Evolutionary conservation across 2,113 vertebrate species (phyloP).

Genomic region (Numenius arquata): DNA sequence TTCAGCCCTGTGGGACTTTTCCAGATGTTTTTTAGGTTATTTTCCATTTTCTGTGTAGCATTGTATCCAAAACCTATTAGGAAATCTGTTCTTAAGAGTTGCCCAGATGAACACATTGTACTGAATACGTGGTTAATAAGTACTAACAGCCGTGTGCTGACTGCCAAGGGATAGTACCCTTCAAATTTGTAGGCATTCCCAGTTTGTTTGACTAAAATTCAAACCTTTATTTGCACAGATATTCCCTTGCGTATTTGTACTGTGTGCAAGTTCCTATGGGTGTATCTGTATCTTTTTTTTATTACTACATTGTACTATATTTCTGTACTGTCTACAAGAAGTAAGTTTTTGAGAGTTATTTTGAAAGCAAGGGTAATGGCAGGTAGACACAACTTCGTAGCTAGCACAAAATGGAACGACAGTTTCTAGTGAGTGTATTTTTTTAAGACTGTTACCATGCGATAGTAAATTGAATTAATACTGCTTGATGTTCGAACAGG

Average conservation of each 20-base stretch:
- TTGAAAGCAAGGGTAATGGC: neutral
- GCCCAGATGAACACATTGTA: neutral
- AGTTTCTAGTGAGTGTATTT: constrained; percentile 13
- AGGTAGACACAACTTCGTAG: neutral
- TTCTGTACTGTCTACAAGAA: neutral
- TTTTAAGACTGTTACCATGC: neutral
- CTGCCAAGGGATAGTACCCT: neutral
- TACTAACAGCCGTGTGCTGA: neutral
- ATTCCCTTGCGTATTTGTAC: neutral
- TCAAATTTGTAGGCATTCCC: neutral
- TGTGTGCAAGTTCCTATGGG: neutral
- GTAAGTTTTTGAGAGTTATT: neutral
- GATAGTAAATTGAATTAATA: constrained; percentile 67
- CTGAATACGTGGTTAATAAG: neutral
- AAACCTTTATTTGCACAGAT: neutral
- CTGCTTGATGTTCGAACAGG: constrained; percentile 86
- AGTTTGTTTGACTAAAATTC: neutral
- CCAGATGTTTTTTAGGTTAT: neutral
- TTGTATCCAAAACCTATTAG: neutral
- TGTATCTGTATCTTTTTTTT: neutral
- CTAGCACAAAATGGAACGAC: neutral
- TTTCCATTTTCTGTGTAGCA: neutral
- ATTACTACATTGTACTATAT: neutral
- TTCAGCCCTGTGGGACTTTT: neutral
- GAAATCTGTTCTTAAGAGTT: neutral